Conservation (phyloP, 2,888 invertebrate genomes). For the Hyalella azteca region DNA sequence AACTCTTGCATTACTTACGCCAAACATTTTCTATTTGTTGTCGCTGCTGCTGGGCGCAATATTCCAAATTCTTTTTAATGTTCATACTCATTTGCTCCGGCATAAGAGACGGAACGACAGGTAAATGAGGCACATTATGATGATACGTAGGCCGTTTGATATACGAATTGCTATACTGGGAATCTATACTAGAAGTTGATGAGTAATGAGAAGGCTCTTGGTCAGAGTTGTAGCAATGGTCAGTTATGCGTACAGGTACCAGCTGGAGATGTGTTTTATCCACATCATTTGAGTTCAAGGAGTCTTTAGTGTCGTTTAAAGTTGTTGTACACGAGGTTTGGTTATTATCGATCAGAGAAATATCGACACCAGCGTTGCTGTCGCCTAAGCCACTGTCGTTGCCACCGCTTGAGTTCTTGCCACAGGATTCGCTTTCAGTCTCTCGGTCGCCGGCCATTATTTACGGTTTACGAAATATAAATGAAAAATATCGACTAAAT, state of each 20-base stretch:
- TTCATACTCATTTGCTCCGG: slow-evolving; percentile 56
- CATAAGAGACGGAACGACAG: slow-evolving; percentile 41
- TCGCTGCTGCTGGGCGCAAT: slow-evolving; percentile 52
- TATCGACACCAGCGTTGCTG: not conserved
- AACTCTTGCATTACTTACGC: slow-evolving; percentile 52
- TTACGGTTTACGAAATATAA: too few species aligned
- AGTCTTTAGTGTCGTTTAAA: too few species aligned
- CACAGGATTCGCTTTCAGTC: not conserved
- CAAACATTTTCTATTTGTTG: slow-evolving; percentile 53
- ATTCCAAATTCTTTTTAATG: slow-evolving; percentile 55
- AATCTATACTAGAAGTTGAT: not conserved
- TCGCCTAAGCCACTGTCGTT: slow-evolving; percentile 10
- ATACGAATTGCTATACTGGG: not conserved
- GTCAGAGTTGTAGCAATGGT: not conserved
- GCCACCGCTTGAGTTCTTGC: slow-evolving; percentile 38
- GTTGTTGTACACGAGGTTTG: too few species aligned
- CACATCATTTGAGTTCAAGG: too few species aligned
- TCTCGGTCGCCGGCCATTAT: not conserved
- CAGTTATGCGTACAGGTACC: slow-evolving; percentile 9
- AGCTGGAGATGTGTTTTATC: not conserved
- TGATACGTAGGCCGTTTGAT: not conserved
- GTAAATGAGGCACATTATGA: not conserved
- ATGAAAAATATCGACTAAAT: too few species aligned
- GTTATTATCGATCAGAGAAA: too few species aligned
- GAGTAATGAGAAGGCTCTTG: not conserved